Base-by-base conservation (phyloP, 2,797 vertebrate species). In the Aldrovandia affinis region DNA sequence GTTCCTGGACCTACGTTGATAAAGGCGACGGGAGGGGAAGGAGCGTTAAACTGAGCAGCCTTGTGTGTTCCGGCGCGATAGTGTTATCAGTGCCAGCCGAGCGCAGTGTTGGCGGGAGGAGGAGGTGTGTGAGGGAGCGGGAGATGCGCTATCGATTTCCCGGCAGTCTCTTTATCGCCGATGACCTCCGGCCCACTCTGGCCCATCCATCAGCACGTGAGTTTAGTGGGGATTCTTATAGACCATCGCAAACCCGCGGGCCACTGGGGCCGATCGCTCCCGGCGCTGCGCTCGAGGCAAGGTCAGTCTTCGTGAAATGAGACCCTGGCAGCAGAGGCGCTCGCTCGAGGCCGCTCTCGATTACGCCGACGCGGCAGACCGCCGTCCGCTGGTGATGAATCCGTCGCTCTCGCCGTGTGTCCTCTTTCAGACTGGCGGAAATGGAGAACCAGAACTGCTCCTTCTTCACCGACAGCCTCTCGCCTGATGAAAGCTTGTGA, bases 391-490 rank as follows among this genome's bases (percentile, higher is more conserved):
- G 10, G 20, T 30, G 70, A 28, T 75, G 54, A 57, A 12, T 61
- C 33, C 59, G n/a, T 18, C 75, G 25, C 7, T 80, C 42, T 25
- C 8, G 54, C 22, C 57, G 8, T 39, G 12, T 22, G 8, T 22
- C 47, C 18, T 57, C n/a, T 89, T 81, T 14, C 83, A 96, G 96
- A 85, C 95, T 96, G 85, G 96, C 95, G 54, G 95, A 96, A 86
- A 96, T 96, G 95, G 96, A 96, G 92, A 96, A 91, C 88, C 96
- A 96, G 88, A 96, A 95, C 63, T 96, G 95, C 39, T 95, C 96
- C 83, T 96, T 96, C 89, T 96, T 96, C 90, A 96, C 84, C 20
- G 95, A 96, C 80, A 96, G 95, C 88, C 89, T 96, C 77, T 96
- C 96, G n/a, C 96, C 96, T 14, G 96, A 96, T 2, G 96, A 96